Conservation (phyloP, 2,797 vertebrate species). For the Meriones psammophilus region DNA sequence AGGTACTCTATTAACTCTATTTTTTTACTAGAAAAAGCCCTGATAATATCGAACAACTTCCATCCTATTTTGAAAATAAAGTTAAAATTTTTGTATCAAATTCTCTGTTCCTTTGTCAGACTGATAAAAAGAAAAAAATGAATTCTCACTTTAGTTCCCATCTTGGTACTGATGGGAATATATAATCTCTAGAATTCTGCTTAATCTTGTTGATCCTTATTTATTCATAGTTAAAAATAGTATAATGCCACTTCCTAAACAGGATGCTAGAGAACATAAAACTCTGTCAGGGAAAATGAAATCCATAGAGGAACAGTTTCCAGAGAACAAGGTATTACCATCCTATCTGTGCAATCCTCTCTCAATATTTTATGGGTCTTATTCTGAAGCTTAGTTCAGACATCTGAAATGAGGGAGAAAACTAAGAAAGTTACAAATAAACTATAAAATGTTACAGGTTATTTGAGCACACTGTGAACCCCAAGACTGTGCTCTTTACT, state of each 20-base stretch:
- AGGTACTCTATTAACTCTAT: background rate
- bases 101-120: background rate
- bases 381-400: background rate
- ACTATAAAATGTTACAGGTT: background rate
- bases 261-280: constrained; percentile 42
- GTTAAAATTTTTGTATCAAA: background rate
- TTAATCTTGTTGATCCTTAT: constrained; percentile 72
- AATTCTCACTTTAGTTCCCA: constrained; percentile 56
- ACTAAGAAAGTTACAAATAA: background rate
- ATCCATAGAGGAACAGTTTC: constrained; percentile 6
- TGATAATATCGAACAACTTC: background rate
- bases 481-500: too few species aligned
- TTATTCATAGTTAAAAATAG: constrained; percentile 67
- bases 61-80: background rate
- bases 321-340: constrained; percentile 4
- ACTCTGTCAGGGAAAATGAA: background rate
- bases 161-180: constrained; percentile 28
- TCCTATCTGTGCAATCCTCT: constrained; percentile 2
- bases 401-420: constrained; percentile 12
- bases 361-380: background rate
- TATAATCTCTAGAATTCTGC: constrained; percentile 62
- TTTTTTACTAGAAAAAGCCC: background rate
- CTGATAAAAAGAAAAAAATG: constrained; percentile 43
- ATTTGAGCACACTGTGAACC: too few species aligned
- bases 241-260: constrained; percentile 57